Base-by-base conservation (phyloP, 2,797 vertebrate species). In the Sphaeramia orbicularis region DNA sequence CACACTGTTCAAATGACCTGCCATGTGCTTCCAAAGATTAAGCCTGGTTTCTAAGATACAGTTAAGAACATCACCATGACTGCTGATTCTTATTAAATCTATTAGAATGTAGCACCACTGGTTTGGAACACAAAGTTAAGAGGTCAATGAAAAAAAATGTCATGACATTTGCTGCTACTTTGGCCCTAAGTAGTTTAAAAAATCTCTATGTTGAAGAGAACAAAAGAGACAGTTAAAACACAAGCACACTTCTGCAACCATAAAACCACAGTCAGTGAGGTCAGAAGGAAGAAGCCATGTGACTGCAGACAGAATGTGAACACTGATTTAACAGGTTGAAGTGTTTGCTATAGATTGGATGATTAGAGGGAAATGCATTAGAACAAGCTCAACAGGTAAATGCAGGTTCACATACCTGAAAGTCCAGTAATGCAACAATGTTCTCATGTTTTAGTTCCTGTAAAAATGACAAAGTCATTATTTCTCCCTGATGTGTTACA, bases 391-490 rank as follows among this genome's bases (percentile, higher is more conserved):
- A 47, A 50, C 6, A 13, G 4, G 24, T 8, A n/a, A 38, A 8
- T 30, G 12, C 21, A 6, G 12, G 4, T 13, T 47, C 57, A 68
- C 87, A 71, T 94, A 99, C 97, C 96, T 99, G 97, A 87, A 98
- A 99, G 89, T 99, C 97, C 55, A 97, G 96, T 89, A 99, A 90
- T 1, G 96, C 96, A 75, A 99, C 97, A 37, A 99, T 99, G 90
- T 99, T 99, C 79, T 98, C 97, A 85, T 99, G 97, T 84, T 99
- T 99, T 86, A 99, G 61, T 65, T 99, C 97, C 97, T 99, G 72
- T 15, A 76, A 30, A 76, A 48, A 80, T 6, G 1, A 65, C 5
- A 56, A 50, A 49, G 14, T 8, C 6, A 52, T 18, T 48, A 11
- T 59, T 32, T 47, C 32, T 27, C 24, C 0, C 40, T 10, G 2